Evolutionary conservation across 2,888 invertebrate genomes (phyloP).

Genomic region (Agrotis segetum): DNA sequence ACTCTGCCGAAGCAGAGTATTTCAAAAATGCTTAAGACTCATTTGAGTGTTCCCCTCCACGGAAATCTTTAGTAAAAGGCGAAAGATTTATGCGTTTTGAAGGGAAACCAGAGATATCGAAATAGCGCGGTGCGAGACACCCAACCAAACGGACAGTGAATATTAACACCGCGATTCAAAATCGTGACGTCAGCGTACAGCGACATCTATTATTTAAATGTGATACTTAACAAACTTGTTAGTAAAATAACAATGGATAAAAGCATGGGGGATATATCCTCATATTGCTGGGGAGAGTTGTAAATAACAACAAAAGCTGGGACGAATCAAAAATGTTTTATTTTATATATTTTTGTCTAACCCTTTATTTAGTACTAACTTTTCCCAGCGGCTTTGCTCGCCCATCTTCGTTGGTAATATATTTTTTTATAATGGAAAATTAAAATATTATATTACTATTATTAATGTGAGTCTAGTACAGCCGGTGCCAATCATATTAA

Average conservation of each 20-base stretch:
- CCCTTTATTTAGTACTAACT: too few species aligned
- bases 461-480: too few species aligned
- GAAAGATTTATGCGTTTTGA: constrained; percentile 94
- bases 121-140: not conserved
- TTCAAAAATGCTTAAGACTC: constrained; percentile 86
- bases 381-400: too few species aligned
- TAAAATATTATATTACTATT: too few species aligned
- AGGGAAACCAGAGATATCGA: constrained; percentile 91
- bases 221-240: constrained; percentile 7
- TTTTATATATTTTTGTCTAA: not conserved
- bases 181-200: not conserved
- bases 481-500: too few species aligned
- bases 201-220: constrained; percentile 25
- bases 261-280: not conserved
- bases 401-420: too few species aligned
- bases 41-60: constrained; percentile 94
- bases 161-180: constrained; percentile 38
- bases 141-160: constrained; percentile 32
- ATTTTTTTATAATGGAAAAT: too few species aligned
- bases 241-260: not conserved
- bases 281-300: not conserved
- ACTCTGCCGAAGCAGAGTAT: constrained; percentile 30
- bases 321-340: not conserved
- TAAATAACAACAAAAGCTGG: not conserved
- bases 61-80: constrained; percentile 95